Conservation (phyloP, 2,888 invertebrate genomes). For the Isoperla grammatica region DNA sequence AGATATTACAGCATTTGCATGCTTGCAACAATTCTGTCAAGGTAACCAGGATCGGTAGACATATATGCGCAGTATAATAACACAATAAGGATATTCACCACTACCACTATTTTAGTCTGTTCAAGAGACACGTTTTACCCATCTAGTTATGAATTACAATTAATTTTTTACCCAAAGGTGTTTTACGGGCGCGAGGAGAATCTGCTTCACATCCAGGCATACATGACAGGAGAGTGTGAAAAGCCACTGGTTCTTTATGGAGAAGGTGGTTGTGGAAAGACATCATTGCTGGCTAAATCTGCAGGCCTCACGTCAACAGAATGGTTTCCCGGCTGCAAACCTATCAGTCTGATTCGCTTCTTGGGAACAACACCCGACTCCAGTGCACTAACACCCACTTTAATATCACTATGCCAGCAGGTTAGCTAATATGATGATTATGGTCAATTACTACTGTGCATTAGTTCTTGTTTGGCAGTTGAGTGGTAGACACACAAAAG, state of each 20-base stretch:
- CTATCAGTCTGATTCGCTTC: slow-evolving; percentile 85
- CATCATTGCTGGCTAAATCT: slow-evolving; percentile 88
- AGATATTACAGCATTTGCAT: slow-evolving; percentile 91
- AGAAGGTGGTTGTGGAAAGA: slow-evolving; percentile 97
- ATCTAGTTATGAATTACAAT: no score
- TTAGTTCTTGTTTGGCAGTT: no score
- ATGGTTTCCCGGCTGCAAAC: slow-evolving; percentile 70
- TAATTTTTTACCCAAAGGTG: no score
- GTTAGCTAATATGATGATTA: slow-evolving; percentile 51
- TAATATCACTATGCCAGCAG: slow-evolving; percentile 94
- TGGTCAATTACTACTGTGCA: no score
- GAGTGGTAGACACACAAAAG: no score
- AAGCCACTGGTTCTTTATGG: slow-evolving; percentile 90
- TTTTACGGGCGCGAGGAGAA: slow-evolving; percentile 91
- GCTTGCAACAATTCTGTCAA: slow-evolving; percentile 91
- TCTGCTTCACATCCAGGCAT: slow-evolving; percentile 68
- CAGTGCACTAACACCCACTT: slow-evolving; percentile 86
- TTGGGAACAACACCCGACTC: slow-evolving; percentile 97
- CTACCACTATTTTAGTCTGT: no score
- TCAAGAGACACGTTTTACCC: no score
- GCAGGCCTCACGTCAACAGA: slow-evolving; percentile 70
- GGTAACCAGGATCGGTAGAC: slow-evolving; percentile 45
- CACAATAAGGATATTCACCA: no score
- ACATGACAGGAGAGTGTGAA: slow-evolving; percentile 78
- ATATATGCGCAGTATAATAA: no score